phyloP scores from a whole-genome alignment of 2,888 invertebrate genomes.

The Girardia tigrina region DNA sequence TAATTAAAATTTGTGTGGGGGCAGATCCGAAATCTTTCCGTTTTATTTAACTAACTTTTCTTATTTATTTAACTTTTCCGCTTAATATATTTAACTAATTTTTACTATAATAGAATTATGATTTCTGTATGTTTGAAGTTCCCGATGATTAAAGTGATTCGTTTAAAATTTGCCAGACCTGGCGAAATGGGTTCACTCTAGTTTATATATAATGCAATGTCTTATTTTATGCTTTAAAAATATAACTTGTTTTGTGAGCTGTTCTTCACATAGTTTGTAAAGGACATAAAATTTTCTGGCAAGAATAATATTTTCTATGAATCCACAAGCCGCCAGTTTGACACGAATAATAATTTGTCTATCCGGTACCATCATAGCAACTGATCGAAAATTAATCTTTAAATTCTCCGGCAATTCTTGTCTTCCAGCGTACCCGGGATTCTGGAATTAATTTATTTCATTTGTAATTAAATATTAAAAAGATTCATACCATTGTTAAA shows the following conservation, averaged over 20 bases:
- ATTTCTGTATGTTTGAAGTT: no score
- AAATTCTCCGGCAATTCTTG: constrained; percentile 51
- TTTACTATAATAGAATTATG: no score
- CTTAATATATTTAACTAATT: no score
- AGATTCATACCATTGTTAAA: constrained; percentile 69
- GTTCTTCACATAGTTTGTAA: constrained; percentile 51
- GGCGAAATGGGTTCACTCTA: no score
- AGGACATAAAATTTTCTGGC: constrained; percentile 50
- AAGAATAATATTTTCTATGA: constrained; percentile 49
- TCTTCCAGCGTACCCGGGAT: constrained; percentile 51
- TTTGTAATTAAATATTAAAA: background rate
- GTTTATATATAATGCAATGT: no score
- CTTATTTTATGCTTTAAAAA: no score
- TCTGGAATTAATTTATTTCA: constrained; percentile 40
- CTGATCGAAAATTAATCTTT: constrained; percentile 51
- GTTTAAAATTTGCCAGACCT: no score
- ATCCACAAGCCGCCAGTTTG: constrained; percentile 50
- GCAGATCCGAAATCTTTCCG: no score
- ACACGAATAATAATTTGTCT: constrained; percentile 51
- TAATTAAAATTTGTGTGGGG: no score
- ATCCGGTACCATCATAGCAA: constrained; percentile 52
- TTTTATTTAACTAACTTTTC: no score
- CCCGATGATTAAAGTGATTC: no score
- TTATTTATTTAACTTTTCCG: no score
- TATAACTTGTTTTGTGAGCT: constrained; percentile 52